A percentile compares a stretch with the other conserved stretches of the same genome.
phyloP scores from a whole-genome alignment of 1,140 invertebrate species.

The Pachyrhynchus sulphureomaculatus region DNA sequence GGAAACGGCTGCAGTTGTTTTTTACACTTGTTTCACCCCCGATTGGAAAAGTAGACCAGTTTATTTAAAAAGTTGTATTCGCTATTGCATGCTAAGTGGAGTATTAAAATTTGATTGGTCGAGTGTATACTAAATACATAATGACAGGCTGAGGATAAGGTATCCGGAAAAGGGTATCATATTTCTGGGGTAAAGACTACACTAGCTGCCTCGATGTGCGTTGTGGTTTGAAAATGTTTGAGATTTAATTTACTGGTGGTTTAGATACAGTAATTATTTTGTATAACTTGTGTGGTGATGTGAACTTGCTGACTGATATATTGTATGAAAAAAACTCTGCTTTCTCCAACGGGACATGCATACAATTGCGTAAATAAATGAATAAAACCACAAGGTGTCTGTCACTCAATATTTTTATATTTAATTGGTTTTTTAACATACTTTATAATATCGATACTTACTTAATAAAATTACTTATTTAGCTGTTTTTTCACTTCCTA shows the following conservation, averaged over 20 bases:
- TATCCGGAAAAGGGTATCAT: slow-evolving; percentile 42
- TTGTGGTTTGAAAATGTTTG: slow-evolving; percentile 11
- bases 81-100: slow-evolving; percentile 4
- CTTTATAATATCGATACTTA: too few species aligned
- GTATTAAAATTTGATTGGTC: slow-evolving; percentile 30
- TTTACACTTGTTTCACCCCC: slow-evolving; percentile 40
- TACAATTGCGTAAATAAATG: too few species aligned
- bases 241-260: background rate
- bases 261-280: too few species aligned
- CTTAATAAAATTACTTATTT: too few species aligned
- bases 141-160: slow-evolving; percentile 38
- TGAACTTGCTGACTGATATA: too few species aligned
- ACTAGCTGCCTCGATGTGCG: slow-evolving; percentile 10
- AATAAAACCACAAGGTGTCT: too few species aligned
- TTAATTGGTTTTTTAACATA: too few species aligned
- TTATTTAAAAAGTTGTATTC: background rate
- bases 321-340: too few species aligned
- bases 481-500: too few species aligned
- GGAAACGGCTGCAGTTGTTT: slow-evolving; percentile 43
- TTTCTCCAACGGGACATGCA: too few species aligned
- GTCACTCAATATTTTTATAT: too few species aligned
- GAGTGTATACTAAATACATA: slow-evolving; percentile 40
- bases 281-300: too few species aligned
- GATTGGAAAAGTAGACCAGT: slow-evolving; percentile 10
- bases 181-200: slow-evolving; percentile 32